These are phyloP conservation scores for Xiphydria camelus DNA, from an alignment of 2,888 invertebrate genomes.

Conservation along the genomic window DNA sequence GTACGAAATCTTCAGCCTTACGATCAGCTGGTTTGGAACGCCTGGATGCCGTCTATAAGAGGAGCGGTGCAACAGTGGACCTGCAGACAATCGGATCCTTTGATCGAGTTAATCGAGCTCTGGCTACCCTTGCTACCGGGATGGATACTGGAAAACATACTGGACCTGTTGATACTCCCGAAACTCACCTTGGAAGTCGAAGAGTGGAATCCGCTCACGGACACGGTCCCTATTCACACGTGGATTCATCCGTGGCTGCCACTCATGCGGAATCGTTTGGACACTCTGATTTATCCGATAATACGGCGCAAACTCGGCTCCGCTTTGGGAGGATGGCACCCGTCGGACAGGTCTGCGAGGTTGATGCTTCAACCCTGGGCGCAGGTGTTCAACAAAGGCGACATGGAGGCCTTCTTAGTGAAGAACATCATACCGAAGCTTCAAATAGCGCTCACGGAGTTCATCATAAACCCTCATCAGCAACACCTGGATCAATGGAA, in stretches of 20 bases:
- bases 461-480: slow-evolving; percentile 73
- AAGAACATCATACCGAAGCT: slow-evolving; percentile 90
- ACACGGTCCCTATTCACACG: slow-evolving; percentile 91
- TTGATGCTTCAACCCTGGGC: slow-evolving; percentile 92
- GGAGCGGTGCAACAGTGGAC: slow-evolving; percentile 77
- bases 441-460: slow-evolving; percentile 66
- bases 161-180: slow-evolving; percentile 82
- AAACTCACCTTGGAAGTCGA: slow-evolving; percentile 75
- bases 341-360: slow-evolving; percentile 90
- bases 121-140: slow-evolving; percentile 82
- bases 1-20: slow-evolving; percentile 69
- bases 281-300: slow-evolving; percentile 76
- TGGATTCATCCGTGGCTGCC: slow-evolving; percentile 98
- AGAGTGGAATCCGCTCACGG: slow-evolving; percentile 93
- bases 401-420: slow-evolving; percentile 79
- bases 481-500: slow-evolving; percentile 86
- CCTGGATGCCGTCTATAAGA: slow-evolving; percentile 84
- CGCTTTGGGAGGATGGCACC: slow-evolving; percentile 93
- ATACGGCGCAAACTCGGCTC: slow-evolving; percentile 89
- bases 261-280: slow-evolving; percentile 70
- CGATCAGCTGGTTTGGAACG: slow-evolving; percentile 85
- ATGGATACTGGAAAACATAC: slow-evolving; percentile 82
- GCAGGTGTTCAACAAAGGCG: slow-evolving; percentile 72
- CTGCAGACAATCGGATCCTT: slow-evolving; percentile 75
- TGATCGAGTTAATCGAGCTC: slow-evolving; percentile 77